phyloP scores from a whole-genome alignment of 2,797 vertebrate genomes.

The Podarcis lilfordi region DNA sequence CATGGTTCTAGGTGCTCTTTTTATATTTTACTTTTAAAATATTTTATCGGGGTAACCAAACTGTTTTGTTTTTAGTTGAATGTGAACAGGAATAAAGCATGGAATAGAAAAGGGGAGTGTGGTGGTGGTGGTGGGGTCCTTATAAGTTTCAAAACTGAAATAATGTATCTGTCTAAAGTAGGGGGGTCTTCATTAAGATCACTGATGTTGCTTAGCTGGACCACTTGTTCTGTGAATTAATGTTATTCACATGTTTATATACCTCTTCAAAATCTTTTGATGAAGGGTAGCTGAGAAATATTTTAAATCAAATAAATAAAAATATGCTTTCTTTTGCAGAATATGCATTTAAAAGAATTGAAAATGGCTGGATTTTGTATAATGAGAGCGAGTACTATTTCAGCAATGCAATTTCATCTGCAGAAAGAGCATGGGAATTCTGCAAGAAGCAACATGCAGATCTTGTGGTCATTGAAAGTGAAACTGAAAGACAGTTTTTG shows the following conservation, averaged over 20 bases:
- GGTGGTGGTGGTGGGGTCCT: no score
- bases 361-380: conserved; percentile 86
- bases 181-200: no score
- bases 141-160: no score
- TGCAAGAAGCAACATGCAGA: conserved; percentile 85
- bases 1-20: no score
- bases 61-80: no score
- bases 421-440: conserved; percentile 82
- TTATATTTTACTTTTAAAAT: no score
- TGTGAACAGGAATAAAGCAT: no score
- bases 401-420: conserved; percentile 75
- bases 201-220: not conserved
- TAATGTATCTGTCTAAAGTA: no score
- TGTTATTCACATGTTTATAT: not conserved
- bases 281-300: not conserved
- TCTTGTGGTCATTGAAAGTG: conserved; percentile 82
- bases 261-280: not conserved
- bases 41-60: no score
- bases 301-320: not conserved
- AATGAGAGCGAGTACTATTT: conserved; percentile 87
- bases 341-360: conserved; percentile 68
- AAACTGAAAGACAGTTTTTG: conserved; percentile 86
- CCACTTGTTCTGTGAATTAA: not conserved
- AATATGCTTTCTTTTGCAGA: not conserved
- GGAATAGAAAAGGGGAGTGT: no score